Evolutionary conservation across 2,113 vertebrate species (phyloP), one percentile per base, ranked within the genome.

Genomic region (Cottus gobio): DNA sequence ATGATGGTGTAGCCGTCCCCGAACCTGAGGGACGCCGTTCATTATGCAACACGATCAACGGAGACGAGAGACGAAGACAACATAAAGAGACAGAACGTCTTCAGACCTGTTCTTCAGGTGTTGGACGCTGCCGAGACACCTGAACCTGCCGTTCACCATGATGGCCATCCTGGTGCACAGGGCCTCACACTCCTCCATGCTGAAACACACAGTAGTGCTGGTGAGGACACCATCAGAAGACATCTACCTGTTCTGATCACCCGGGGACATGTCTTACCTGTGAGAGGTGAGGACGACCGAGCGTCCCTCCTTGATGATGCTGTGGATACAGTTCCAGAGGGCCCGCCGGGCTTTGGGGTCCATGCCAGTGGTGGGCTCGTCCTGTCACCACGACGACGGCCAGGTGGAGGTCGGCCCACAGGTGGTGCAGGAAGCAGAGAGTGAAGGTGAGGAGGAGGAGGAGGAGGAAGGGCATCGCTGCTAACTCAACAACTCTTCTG

Each of bases 101-200:
- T 9, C 1, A 0, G 6, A 98, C 97, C 97, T 98, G 92, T 98
- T 99, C 94, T 99, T 99, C 73, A 99, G 93, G 93, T 99, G 98
- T 50, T 99, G 98, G 28, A 99, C 98, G 0, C 98, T 99, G 72
- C 98, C 98, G 18, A 99, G 94, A 89, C 98, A 99, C 68, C 96
- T 93, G 94, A 99, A 99, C 82, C 96, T 88, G 39, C 98, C 98
- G 4, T 99, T 99, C 76, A 99, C 98, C 98, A 99, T 99, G 85
- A 99, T 99, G 0, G 98, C 97, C 97, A 99, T 99, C 83, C 98
- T 94, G 42, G 98, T 99, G 71, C 98, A 99, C 44, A 99, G 91
- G 0, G 98, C 98, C 93, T 99, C 98, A 90, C 98, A 99, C 83
- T 99, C 98, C 93, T 99, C 98, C 98, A 99, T 99, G 71, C 98